Evolutionary conservation across 2,888 invertebrate species (phyloP), one percentile per base, ranked within the genome.

Genomic region (Neria commutata): DNA sequence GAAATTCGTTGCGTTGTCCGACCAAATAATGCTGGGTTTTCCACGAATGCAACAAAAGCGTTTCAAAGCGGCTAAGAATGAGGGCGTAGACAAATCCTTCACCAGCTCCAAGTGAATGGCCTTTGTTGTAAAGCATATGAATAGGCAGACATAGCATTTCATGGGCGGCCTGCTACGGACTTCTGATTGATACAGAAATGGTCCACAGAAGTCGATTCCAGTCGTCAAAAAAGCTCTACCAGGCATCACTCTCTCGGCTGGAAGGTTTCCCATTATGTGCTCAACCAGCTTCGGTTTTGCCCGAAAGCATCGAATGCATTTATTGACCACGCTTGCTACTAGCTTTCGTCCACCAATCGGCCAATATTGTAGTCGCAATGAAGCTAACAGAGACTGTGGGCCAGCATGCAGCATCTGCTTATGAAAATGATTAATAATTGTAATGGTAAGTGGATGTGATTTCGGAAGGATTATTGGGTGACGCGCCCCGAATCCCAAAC

Each of bases 291-390:
- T 62, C 53, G 58, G 61, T n/a, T 50, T 58, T 21, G 45, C 8
- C 0, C 48, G 26, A 52, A 53, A 63, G 49, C 62, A 62, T 40
- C 14, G 33, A 1, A 57, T 10, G 29, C 53, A 58, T 53, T 60
- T 63, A 10, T 6, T 17, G 5, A 56, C 48, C 1, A 48, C 25
- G 17, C 47, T 1, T 1, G 45, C 17, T 25, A 61, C 42, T 2
- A 48, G 47, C 34, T 63, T 61, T 11, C 51, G 47, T 1, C 59
- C 60, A 1, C 54, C 62, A 29, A 61, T 53, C n/a, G 49, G 64
- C 65, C 61, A 61, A 53, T 60, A 64, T 23, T 60, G 59, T n/a
- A 56, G 48, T n/a, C 61, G 48, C 21, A 60, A 56, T 14, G 49
- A 25, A 10, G 60, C 49, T 5, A 60, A 37, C 14, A 60, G 23